phyloP scores from a whole-genome alignment of 2,113 vertebrate species.

The Oceanodroma tethys region DNA sequence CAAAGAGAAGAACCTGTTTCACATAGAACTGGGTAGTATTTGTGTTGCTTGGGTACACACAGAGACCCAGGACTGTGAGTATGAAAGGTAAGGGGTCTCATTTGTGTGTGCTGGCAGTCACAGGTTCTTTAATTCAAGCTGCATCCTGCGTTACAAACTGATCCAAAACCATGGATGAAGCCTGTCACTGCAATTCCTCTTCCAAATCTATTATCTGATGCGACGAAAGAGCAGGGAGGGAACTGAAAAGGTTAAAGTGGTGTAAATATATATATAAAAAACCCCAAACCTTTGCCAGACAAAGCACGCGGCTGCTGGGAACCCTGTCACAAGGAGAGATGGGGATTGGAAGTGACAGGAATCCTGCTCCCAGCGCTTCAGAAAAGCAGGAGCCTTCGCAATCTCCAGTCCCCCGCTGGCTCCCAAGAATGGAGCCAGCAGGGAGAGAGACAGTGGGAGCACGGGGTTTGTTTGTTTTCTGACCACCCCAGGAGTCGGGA shows the following conservation, averaged over 20 bases:
- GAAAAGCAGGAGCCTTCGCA: constrained; percentile 31
- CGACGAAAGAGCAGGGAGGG: background rate
- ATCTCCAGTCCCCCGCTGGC: constrained; percentile 30
- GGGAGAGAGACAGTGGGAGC: background rate
- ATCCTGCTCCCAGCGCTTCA: constrained; percentile 23
- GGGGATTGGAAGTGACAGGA: constrained; percentile 19
- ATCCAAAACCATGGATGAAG: background rate
- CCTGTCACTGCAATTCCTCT: background rate
- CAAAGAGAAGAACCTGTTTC: background rate
- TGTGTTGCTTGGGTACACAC: background rate
- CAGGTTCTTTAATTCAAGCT: background rate
- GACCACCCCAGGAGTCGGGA: constrained; percentile 36
- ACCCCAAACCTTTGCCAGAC: background rate
- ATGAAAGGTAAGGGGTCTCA: background rate
- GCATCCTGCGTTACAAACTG: background rate
- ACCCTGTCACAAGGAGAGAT: background rate
- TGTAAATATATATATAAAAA: background rate
- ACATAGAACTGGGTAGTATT: accelerated
- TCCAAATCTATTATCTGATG: background rate
- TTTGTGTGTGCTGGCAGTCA: background rate
- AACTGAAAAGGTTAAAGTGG: background rate
- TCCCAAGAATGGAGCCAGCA: constrained; percentile 54
- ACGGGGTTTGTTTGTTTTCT: constrained; percentile 38
- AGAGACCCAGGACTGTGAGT: background rate
- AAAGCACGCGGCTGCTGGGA: background rate